Evolutionary conservation across 2,888 invertebrate species (phyloP).

Genomic region (Calliopum simillimum): DNA sequence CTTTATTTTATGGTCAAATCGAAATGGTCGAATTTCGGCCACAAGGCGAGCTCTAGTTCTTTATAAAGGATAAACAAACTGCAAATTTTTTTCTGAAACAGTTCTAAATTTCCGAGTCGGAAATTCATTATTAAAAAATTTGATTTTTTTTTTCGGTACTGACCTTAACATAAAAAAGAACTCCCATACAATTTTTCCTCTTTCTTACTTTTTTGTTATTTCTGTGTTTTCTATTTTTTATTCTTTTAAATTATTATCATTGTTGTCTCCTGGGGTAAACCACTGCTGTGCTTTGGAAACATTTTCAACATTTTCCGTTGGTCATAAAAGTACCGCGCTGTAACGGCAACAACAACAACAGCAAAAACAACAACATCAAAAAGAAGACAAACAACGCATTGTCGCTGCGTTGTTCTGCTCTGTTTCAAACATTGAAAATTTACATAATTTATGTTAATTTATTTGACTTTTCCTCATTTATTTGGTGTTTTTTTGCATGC

Average conservation of each 20-base stretch:
- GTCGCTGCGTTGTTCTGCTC: slow-evolving; percentile 21
- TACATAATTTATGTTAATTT: slow-evolving; percentile 30
- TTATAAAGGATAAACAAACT: too few relatives aligned
- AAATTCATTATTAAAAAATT: too few relatives aligned
- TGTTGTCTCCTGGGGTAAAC: slow-evolving; percentile 17
- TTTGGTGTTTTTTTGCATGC: not conserved
- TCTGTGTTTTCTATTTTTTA: not conserved
- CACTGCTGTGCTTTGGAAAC: not conserved
- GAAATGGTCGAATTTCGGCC: too few relatives aligned
- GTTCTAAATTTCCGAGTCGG: too few relatives aligned
- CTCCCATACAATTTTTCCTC: not conserved
- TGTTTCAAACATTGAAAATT: slow-evolving; percentile 15
- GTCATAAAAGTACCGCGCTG: not conserved
- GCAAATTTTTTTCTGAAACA: too few relatives aligned
- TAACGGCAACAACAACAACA: not conserved
- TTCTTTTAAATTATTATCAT: slow-evolving; percentile 10
- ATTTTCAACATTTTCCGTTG: slow-evolving; percentile 7
- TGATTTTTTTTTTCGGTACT: too few relatives aligned
- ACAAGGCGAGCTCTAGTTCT: too few relatives aligned
- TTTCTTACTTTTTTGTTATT: not conserved
- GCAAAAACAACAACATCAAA: too few relatives aligned
- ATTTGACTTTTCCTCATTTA: slow-evolving; percentile 22
- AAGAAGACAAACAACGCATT: not conserved
- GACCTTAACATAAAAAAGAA: too few relatives aligned
- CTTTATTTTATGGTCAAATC: too few relatives aligned